These are phyloP conservation scores for Callyntrura sp. DNA, from an alignment of 2,888 invertebrate genomes.

Conservation along the genomic window DNA sequence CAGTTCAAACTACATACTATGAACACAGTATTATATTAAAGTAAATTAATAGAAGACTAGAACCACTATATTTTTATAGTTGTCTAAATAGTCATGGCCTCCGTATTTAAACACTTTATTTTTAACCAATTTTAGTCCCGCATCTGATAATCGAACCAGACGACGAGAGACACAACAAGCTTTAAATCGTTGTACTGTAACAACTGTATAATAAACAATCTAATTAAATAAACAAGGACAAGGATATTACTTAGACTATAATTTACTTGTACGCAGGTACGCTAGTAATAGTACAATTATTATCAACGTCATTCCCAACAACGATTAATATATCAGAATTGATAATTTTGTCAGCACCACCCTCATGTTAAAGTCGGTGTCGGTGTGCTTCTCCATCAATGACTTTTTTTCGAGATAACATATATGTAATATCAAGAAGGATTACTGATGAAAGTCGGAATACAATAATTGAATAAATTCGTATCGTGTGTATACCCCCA, in stretches of 20 bases:
- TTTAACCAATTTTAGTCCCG: background rate
- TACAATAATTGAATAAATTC: background rate
- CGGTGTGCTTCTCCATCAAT: background rate
- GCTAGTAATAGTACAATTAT: background rate
- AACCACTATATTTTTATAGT: background rate
- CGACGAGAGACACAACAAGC: background rate
- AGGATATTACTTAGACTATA: background rate
- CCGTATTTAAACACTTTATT: slow-evolving; percentile 7
- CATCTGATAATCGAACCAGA: background rate
- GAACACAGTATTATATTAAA: no score
- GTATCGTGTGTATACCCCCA: background rate
- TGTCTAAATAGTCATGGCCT: background rate
- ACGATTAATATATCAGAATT: background rate
- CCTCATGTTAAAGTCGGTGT: background rate
- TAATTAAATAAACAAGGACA: background rate
- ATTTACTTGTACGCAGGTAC: background rate
- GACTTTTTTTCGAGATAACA: no score
- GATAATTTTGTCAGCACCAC: background rate
- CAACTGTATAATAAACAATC: background rate
- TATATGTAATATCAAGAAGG: background rate
- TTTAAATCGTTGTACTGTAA: background rate
- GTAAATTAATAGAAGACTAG: no score
- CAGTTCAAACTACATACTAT: background rate
- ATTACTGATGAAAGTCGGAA: background rate
- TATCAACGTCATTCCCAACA: background rate